Evolutionary conservation across 2,888 invertebrate species (phyloP), one percentile per base, ranked within the genome.

Genomic region (Drosophila atroscutellata): DNA sequence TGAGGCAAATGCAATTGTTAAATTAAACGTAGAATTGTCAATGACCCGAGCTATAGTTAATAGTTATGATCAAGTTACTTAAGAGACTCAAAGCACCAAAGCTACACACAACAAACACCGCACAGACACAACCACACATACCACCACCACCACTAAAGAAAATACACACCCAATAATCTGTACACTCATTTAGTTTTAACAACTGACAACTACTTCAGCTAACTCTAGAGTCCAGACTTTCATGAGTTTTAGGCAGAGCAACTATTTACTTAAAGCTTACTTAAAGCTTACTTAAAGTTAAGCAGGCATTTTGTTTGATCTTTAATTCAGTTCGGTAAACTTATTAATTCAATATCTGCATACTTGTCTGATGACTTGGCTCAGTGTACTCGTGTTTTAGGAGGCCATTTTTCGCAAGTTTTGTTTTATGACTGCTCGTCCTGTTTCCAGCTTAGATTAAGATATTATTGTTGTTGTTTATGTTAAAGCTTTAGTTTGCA

Each of bases 401-500:
- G 6, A 57, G 49, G 11, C 34, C 45, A 56, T 54, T 37, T 32
- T 67, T 20, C 13, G n/a, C 13, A 54, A 7, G 24, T 49, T 9
- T 28, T 52, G 47, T 57, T 63, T 56, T 18, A 24, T 49, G 11
- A 75, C 59, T 63, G 72, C 75, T 75, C 72, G 72, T 57, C 42
- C 61, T 65, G 56, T 67, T 76, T 54, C 57, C 57, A 50, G 77
- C 72, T 65, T 64, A 72, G 72, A 68, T 56, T 72, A 76, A 72
- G 77, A 54, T 66, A 77, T 63, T 69, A 77, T 70, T 77, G 62
- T 77, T 74, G 60, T 72, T 75, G 55, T 70, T 62, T 77, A 49
- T 62, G 72, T 50, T 58, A 65, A 63, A 57, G 72, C 59, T 66
- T 75, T 70, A 61, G 75, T 70, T 72, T 32, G 5, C 52, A 61